Base-by-base conservation (phyloP, 2,888 invertebrate species). In the Brachyptera putata region DNA sequence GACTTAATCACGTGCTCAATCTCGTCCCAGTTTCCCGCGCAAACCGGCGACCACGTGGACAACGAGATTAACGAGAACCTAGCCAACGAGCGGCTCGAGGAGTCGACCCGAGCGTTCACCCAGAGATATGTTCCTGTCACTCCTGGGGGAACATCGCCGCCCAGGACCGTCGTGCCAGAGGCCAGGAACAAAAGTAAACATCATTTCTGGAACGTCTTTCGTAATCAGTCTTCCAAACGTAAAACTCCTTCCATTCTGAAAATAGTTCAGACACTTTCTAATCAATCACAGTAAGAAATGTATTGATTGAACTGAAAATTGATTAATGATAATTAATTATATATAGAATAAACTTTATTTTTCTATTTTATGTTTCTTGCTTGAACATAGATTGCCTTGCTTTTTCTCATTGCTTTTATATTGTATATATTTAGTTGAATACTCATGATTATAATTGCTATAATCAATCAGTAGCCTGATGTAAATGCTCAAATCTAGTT, bases 1-100 rank as follows among this genome's bases (percentile, higher is more conserved):
- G 79, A 79, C 63, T 72, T 81, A 66, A 77, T 81, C 70, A 76
- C 79, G 66, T 69, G 76, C 30, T 71, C 75, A 61, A 71, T 76
- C 63, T 67, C 77, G 60, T 69, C 77, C 66, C 74, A 75, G 64
- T 77, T 76, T 70, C 75, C 30, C 9, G 25, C 56, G 55, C 24
- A 24, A 16, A 37, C 16, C 14, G n/a, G 46, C 1, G 59, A 59
- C 34, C 30, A 43, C 43, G 34, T 34, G 16, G 60, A 58, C 37
- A 74, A 57, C 70, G 73, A 46, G 56, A 62, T 57, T 68, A 75
- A 76, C 66, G 76, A 77, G 67, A 79, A 78, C 70, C 76, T 78
- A 68, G 77, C 77, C 66, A 76, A 77, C 64, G 67, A 74, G 48
- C 76, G 77, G 71, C 56, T 50, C 37, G 56, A 56, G 56, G 39